These are phyloP conservation scores for Drosophila orena DNA, from an alignment of 1,140 invertebrate species.

Conservation along the genomic window DNA sequence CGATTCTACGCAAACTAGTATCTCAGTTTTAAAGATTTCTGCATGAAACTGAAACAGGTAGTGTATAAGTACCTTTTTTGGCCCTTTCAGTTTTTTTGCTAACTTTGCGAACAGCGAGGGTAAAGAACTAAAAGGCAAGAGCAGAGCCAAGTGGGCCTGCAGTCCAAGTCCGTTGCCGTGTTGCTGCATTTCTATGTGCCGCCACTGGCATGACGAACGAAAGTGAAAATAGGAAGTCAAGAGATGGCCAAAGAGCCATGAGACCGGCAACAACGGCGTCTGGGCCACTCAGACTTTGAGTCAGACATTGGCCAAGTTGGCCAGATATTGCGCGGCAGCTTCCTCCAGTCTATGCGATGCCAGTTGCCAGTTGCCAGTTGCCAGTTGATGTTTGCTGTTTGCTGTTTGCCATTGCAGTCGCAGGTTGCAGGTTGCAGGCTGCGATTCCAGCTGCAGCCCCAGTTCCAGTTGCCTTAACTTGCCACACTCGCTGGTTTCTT, in stretches of 20 bases:
- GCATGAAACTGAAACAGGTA: too few relatives aligned
- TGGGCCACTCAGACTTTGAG: conserved; percentile 43
- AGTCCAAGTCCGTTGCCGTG: not conserved
- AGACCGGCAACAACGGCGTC: conserved; percentile 49
- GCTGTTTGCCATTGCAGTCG: conserved; percentile 30
- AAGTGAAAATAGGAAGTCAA: conserved; percentile 81
- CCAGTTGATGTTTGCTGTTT: conserved; percentile 3
- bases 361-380: conserved; percentile 16
- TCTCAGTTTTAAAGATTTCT: too few relatives aligned
- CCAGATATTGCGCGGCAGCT: conserved; percentile 65
- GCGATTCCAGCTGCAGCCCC: conserved; percentile 10
- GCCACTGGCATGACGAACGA: conserved; percentile 66
- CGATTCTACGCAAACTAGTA: too few relatives aligned
- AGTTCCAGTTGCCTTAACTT: conserved; percentile 37
- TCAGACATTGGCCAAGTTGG: conserved; percentile 68
- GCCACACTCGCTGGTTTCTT: conserved; percentile 70
- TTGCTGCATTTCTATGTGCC: conserved; percentile 62
- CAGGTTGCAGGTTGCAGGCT: conserved; percentile 42
- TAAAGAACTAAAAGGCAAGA: conserved; percentile 18
- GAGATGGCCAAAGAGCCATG: conserved; percentile 59
- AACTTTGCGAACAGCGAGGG: conserved; percentile 3
- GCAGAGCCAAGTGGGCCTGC: conserved; percentile 30
- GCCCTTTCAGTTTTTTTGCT: not conserved
- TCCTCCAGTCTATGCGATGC: conserved; percentile 54
- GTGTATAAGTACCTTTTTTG: too few relatives aligned